Evolutionary conservation across 30 jellyfish, hydroid and myxozoan genomes (phyloP), one percentile per base, ranked within the genome.

Genomic region (Phacellophora camtschatica): DNA sequence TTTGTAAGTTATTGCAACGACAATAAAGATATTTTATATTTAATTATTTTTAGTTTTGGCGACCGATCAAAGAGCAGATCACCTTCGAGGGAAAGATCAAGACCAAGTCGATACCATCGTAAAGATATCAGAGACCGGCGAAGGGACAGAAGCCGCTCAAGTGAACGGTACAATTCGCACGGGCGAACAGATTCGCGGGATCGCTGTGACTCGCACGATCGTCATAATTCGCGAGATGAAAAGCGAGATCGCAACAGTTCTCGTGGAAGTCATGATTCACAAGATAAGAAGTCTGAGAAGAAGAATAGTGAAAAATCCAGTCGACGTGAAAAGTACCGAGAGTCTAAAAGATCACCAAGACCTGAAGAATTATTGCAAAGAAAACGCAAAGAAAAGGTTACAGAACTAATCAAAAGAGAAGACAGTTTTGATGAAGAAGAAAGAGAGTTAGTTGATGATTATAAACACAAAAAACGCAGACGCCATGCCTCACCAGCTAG

Each of bases 351-450:
- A 36, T 71, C 84, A 25, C 71, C 84, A 24, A 71, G 86, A 37
- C 86, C 86, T 4, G 86, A 51, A 13, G 74, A 49, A 35, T 23
- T 42, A 30, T 72, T 72, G 74, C 66, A 51, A 54, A 42, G 77
- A 22, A 56, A 80, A 24, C 53, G 33, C 16, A 59, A 50, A 34
- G 84, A 80, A 27, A 80, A 29, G 66, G 18, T 48, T 33, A 20
- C 41, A 16, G 71, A 29, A 3, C 48, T 77, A n/a, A 62, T 49
- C 3, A 65, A 75, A 25, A 71, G 37, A 30, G 57, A 72, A 27
- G 86, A 72, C 66, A 72, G 86, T 53, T 72, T 72, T 22, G 86
- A 72, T 20, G 86, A 72, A 23, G 75, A 31, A 33, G 86, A 72
- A 15, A 63, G 66, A 25, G 86, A 50, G 61, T 32, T 72, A 33